Evolutionary conservation across 2,888 invertebrate species (phyloP), one percentile per base, ranked within the genome.

Genomic region (Helleia helle): DNA sequence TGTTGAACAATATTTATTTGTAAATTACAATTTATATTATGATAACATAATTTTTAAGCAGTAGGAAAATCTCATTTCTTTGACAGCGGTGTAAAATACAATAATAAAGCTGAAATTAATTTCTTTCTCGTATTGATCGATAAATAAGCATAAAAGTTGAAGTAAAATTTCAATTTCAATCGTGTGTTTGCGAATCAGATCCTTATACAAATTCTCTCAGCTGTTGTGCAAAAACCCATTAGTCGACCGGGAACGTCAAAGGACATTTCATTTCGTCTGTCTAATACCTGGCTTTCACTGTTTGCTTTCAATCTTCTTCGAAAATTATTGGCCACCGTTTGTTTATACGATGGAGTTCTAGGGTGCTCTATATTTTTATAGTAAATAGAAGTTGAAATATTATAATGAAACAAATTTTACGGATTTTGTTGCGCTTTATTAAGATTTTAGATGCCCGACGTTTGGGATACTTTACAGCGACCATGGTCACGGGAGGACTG

Each of bases 251-350:
- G 18, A 18, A 4, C 28, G 28, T 34, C 34, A 34, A 34, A 28
- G 11, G 9, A 9, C 37, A 36, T 37, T n/a, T 38, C 17, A 15
- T 9, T 17, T 17, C 29, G 13, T 39, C 39, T 44, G 42, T 44
- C 44, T 38, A 42, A 50, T 49, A 49, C 48, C 47, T 46, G 49
- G 51, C 48, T 51, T 52, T 50, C 54, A 43, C 45, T 67, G 68
- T 70, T 70, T 70, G 58, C 63, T 65, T 71, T 68, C 65, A 64
- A 71, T 71, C 65, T 62, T 53, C 47, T 59, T 58, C 49, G 47
- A 59, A 65, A 70, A 56, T 62, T 60, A 67, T 62, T 62, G 57
- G 48, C 52, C 50, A 58, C 52, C 59, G 59, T 61, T 59, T 58
- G 55, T 42, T 37, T 40, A 40, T 22, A 37, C 40, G 40, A 34